Evolutionary conservation across 2,888 invertebrate genomes (phyloP), one percentile per base, ranked within the genome.

Genomic region (Eupithecia pulchellata): DNA sequence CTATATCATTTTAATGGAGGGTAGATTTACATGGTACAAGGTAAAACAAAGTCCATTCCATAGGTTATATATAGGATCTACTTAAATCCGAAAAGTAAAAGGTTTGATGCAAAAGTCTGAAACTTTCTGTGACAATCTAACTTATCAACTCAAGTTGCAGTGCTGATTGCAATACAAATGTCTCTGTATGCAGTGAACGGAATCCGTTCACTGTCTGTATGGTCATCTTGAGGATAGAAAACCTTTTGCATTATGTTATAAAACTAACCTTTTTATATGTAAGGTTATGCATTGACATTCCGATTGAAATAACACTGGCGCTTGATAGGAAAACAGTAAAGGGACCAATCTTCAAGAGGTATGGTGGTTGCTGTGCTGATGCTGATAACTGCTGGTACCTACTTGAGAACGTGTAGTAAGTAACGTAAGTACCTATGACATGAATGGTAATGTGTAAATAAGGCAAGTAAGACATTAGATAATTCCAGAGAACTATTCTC

Each of bases 391-490:
- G 9, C 20, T 20, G 42, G 9, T 47, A 47, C n/a, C n/a, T n/a
- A n/a, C 42, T 20, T 2, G 42, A 42, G 42, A 39, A 39, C 5
- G 39, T 2, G 17, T 5, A 2, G 17, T 36, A 14, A 14, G 9
- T n/a, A 42, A 42, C n/a, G n/a, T n/a, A 42, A n/a, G 42, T 39
- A 39, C n/a, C n/a, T n/a, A n/a, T 42, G 42, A 42, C 17, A 42
- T 47, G 8, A 47, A n/a, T 20, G 42, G 9, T 20, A n/a, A 42
- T n/a, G 42, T 17, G 17, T 17, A 3, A 20, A n/a, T 9, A 47
- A 9, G 42, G 42, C 2, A 47, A 47, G 42, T 47, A 47, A 9
- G 4, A 42, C 2, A n/a, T 36, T 13, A 36, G 13, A 36, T 36
- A 1, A 32, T 36, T 14, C 4, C 14, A 36, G 0, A 32, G 9